phyloP scores from a whole-genome alignment of 92 coral and sea anemone species.

The Scolanthus callimorphus region DNA sequence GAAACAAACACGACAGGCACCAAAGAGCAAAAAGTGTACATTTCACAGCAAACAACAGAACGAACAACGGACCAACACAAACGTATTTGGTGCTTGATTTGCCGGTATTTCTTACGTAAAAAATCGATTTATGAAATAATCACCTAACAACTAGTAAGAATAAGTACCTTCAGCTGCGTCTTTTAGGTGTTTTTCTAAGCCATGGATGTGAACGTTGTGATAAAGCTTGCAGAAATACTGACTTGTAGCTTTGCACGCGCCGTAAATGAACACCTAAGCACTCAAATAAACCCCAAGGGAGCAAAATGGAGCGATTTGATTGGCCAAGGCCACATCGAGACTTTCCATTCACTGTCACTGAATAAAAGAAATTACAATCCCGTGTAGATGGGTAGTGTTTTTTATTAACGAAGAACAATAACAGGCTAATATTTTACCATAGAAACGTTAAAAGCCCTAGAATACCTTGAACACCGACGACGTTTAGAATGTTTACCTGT shows the following conservation, averaged over 20 bases:
- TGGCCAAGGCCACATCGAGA: slow-evolving; percentile 48
- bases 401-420: slow-evolving; percentile 24
- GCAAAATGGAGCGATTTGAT: slow-evolving; percentile 57
- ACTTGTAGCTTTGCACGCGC: slow-evolving; percentile 67
- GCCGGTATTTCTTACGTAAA: too few relatives aligned
- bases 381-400: slow-evolving; percentile 20
- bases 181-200: slow-evolving; percentile 9
- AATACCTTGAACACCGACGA: not conserved
- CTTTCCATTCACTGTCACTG: slow-evolving; percentile 64
- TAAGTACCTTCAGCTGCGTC: slow-evolving; percentile 25
- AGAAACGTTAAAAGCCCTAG: slow-evolving; percentile 16
- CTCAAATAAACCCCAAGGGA: slow-evolving; percentile 67
- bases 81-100: too few relatives aligned
- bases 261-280: slow-evolving; percentile 84
- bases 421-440: slow-evolving; percentile 18
- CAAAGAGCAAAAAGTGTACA: not conserved
- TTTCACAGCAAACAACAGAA: not conserved
- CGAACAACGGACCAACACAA: not conserved
- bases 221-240: slow-evolving; percentile 37
- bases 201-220: slow-evolving; percentile 21
- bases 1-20: not conserved
- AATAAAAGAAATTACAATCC: slow-evolving; percentile 29
- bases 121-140: too few relatives aligned
- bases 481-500: too few relatives aligned
- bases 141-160: too few relatives aligned